These are phyloP conservation scores for Myrmecobius fasciatus DNA, from an alignment of 2,113 vertebrate species.

Conservation along the genomic window DNA sequence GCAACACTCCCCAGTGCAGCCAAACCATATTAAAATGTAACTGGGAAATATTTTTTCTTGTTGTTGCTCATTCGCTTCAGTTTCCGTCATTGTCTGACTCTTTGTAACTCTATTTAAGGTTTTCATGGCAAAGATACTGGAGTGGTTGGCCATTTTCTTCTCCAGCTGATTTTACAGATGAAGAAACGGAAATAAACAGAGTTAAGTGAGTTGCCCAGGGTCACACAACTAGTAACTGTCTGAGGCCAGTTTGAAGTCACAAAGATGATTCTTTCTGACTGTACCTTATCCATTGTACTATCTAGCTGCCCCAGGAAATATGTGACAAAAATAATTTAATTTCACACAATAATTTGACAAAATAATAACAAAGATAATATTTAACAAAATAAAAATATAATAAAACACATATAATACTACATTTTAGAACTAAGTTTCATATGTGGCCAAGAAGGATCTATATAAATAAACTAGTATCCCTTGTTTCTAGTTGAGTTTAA, in stretches of 20 bases:
- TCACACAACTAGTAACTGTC: not conserved
- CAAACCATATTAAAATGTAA: not conserved
- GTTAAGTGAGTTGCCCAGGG: not conserved
- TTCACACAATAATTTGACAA: too few relatives aligned
- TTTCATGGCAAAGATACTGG: not conserved
- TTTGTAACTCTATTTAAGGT: not conserved
- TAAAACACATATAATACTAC: not conserved
- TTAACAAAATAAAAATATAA: too few relatives aligned
- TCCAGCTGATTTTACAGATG: not conserved
- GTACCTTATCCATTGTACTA: not conserved
- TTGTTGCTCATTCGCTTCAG: not conserved
- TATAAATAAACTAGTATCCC: not conserved
- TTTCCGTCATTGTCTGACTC: not conserved
- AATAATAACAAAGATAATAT: too few relatives aligned
- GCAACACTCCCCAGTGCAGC: not conserved
- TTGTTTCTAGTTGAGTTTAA: not conserved
- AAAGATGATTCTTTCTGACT: not conserved
- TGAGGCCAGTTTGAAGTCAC: not conserved
- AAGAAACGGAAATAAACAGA: not conserved
- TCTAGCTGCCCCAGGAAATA: not conserved
- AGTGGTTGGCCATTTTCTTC: not conserved
- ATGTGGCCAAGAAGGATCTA: not conserved
- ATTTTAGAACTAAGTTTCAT: not conserved
- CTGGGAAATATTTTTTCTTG: not conserved
- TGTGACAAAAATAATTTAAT: not conserved